phyloP scores from a whole-genome alignment of 1,140 invertebrate species.

The Pantala flavescens region DNA sequence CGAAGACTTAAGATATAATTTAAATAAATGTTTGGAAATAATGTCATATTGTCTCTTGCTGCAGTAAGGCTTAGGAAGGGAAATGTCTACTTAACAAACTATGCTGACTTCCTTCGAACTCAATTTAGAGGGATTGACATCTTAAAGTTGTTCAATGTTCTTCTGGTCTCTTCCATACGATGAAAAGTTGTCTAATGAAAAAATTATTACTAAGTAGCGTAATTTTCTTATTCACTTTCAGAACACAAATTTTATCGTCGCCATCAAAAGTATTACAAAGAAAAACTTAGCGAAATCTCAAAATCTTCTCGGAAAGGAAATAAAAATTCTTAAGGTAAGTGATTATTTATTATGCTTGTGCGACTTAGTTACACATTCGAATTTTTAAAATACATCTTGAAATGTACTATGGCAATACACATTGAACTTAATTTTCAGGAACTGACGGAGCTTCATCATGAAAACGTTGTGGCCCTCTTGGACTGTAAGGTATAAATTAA shows the following conservation, averaged over 20 bases:
- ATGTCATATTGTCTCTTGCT: no score
- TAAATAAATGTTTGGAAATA: no score
- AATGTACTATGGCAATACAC: slow-evolving; percentile 13
- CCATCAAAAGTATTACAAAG: slow-evolving; percentile 96
- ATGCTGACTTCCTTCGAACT: no score
- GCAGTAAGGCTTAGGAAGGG: no score
- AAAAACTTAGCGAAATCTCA: slow-evolving; percentile 95
- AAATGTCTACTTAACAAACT: no score
- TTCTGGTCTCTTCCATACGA: no score
- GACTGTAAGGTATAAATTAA: slow-evolving; percentile 69
- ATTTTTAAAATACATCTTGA: neutral
- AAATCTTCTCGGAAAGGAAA: slow-evolving; percentile 94
- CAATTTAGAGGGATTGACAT: no score
- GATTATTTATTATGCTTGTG: neutral
- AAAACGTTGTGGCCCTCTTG: slow-evolving; percentile 93
- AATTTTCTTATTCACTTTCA: slow-evolving; percentile 40
- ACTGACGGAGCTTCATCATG: slow-evolving; percentile 90
- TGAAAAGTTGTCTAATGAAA: no score
- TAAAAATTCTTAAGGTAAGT: slow-evolving; percentile 88
- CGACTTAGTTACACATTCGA: no score
- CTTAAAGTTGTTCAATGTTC: no score
- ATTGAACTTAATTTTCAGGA: slow-evolving; percentile 49
- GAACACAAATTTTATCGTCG: slow-evolving; percentile 78
- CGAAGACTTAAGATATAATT: no score
- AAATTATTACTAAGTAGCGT: no score